A percentile compares a stretch with the other conserved stretches of the same genome.
These are phyloP conservation scores for Sternotherus odoratus DNA, from an alignment of 2,797 vertebrate genomes.

Conservation along the genomic window DNA sequence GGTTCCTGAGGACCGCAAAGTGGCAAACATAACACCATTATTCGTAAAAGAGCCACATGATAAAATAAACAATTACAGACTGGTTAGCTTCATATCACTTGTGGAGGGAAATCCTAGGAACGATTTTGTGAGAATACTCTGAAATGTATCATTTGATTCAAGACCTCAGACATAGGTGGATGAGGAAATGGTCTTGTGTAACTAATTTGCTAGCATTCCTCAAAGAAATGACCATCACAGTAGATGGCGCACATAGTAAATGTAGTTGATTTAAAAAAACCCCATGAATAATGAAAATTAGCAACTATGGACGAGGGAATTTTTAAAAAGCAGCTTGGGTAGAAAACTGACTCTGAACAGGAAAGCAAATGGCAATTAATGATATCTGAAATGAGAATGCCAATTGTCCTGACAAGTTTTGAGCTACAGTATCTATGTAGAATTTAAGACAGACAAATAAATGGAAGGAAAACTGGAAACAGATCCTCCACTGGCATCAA, in stretches of 20 bases:
- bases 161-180: neutral
- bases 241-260: neutral
- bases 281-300: neutral
- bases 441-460: neutral
- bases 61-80: neutral
- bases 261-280: neutral
- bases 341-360: neutral
- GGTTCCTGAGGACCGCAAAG: neutral
- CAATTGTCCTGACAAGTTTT: neutral
- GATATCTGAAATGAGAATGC: neutral
- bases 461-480: accelerated
- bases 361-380: neutral
- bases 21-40: neutral
- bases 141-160: neutral
- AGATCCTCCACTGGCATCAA: accelerated
- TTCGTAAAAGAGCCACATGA: neutral
- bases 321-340: constrained; percentile 19
- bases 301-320: neutral
- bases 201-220: neutral
- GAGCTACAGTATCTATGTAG: neutral
- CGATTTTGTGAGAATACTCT: neutral
- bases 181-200: neutral
- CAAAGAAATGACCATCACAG: accelerated
- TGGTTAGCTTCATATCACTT: neutral
- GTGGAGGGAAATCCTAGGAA: neutral